Conservation (phyloP, 1,140 invertebrate species). For the Zaprionus taronus region DNA sequence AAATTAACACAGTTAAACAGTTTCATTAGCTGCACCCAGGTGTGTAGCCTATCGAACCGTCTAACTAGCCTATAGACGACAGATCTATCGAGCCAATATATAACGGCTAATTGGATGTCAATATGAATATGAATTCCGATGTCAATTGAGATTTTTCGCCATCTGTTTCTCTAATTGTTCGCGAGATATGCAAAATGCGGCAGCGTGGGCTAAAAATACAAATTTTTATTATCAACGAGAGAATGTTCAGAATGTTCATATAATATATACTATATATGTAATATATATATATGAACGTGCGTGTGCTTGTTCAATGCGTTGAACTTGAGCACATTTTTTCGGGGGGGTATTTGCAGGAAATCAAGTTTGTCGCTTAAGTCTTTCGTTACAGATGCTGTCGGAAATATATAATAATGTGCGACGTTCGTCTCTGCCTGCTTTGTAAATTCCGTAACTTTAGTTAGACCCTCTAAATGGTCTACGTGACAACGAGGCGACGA, state of each 20-base stretch:
- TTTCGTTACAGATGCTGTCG: slow-evolving; percentile 56
- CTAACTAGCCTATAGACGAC: slow-evolving; percentile 24
- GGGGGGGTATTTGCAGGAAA: slow-evolving; percentile 50
- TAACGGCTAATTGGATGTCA: slow-evolving; percentile 51
- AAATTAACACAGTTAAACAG: slow-evolving; percentile 58
- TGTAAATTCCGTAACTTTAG: slow-evolving; percentile 29
- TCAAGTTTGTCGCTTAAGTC: slow-evolving; percentile 76
- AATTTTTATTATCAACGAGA: background rate
- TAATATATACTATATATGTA: background rate
- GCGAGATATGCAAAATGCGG: background rate
- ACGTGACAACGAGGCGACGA: slow-evolving; percentile 45
- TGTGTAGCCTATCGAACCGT: background rate
- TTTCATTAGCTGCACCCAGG: slow-evolving; percentile 61
- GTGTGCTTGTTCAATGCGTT: slow-evolving; percentile 37
- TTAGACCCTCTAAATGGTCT: slow-evolving; percentile 34
- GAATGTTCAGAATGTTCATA: slow-evolving; percentile 1
- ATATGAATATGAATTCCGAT: slow-evolving; percentile 51
- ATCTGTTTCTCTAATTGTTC: slow-evolving; percentile 6
- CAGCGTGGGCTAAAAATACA: slow-evolving; percentile 6
- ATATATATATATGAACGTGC: background rate
- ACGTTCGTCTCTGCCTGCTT: background rate
- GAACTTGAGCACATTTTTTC: slow-evolving; percentile 53
- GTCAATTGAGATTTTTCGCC: background rate
- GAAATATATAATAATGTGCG: slow-evolving; percentile 28
- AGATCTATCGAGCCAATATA: slow-evolving; percentile 58